Evolutionary conservation across 2,797 vertebrate species (phyloP), one percentile per base, ranked within the genome.

Genomic region (Cossypha caffra): DNA sequence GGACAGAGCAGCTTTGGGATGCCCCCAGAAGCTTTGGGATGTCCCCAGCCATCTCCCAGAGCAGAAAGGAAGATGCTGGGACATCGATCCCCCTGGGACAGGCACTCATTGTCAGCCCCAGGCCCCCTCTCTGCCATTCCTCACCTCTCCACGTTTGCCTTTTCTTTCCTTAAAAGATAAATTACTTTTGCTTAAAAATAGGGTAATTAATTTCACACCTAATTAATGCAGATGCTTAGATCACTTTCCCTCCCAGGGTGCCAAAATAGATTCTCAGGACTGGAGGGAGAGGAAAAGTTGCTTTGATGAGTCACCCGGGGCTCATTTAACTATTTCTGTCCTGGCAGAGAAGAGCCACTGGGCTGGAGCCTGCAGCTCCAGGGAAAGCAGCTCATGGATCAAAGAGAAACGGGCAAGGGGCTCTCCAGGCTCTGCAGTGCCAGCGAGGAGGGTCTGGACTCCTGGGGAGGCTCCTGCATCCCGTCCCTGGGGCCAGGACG

Each of bases 121-220:
- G 37, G 35, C 35, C 57, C 37, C 8, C 16, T 31, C 62, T 62
- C 48, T 21, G 29, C 59, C 37, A 28, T 9, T 24, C 37, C 64
- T 81, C 78, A 51, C 52, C 50, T 77, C 80, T 72, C n/a, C 68
- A 67, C 11, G 1, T 28, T 21, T 0, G 3, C 50, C 66, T 76
- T 69, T 69, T 40, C 78, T 69, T 76, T 64, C 38, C 80, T 94
- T 76, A 89, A 43, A 82, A 90, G 90, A 95, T 50, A 63, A 93
- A 88, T 29, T 29, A 43, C 78, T 77, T 92, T 71, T 75, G 76
- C 93, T 96, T 96, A 79, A 96, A 97, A 96, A 88, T 83, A 93
- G 88, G 86, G 55, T 74, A 93, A 97, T 97, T 96, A 96, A 95
- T 97, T 95, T 89, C 96, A 95, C 93, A 96, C 90, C 94, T 96